A percentile compares a stretch with the other conserved stretches of the same genome.
These are phyloP conservation scores for Muscina levida DNA, from an alignment of 2,888 invertebrate species.

Conservation along the genomic window DNA sequence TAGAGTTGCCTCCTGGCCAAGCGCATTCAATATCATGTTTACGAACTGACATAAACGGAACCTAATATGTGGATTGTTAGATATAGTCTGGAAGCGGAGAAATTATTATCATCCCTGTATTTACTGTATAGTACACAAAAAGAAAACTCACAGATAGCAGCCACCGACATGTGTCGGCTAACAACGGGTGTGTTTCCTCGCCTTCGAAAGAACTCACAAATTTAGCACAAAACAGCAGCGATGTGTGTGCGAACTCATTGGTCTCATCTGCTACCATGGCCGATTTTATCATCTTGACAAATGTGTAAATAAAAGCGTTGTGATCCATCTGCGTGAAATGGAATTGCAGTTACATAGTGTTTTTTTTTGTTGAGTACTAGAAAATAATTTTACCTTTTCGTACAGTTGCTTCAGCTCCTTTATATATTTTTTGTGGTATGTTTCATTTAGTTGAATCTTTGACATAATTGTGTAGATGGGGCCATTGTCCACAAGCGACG, in stretches of 20 bases:
- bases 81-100: slow-evolving; percentile 77
- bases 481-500: slow-evolving; percentile 68
- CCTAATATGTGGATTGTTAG: slow-evolving; percentile 82
- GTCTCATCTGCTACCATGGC: slow-evolving; percentile 85
- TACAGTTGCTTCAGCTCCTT: slow-evolving; percentile 84
- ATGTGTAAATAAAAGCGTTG: slow-evolving; percentile 83
- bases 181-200: slow-evolving; percentile 78
- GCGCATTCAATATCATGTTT: slow-evolving; percentile 86
- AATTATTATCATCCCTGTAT: slow-evolving; percentile 3
- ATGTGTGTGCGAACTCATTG: slow-evolving; percentile 85
- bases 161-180: slow-evolving; percentile 74
- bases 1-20: slow-evolving; percentile 88
- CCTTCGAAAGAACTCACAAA: slow-evolving; percentile 84
- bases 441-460: slow-evolving; percentile 84
- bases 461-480: slow-evolving; percentile 81
- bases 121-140: not conserved
- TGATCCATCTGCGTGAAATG: slow-evolving; percentile 80
- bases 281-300: slow-evolving; percentile 84
- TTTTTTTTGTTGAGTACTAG: not conserved
- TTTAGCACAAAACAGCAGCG: slow-evolving; percentile 86
- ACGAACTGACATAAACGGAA: slow-evolving; percentile 89
- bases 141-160: slow-evolving; percentile 72
- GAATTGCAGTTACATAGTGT: not conserved
- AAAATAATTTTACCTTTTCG: slow-evolving; percentile 81
- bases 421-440: slow-evolving; percentile 84